Evolutionary conservation across 2,113 vertebrate species (phyloP), one percentile per base, ranked within the genome.

Genomic region (Panurus biarmicus): DNA sequence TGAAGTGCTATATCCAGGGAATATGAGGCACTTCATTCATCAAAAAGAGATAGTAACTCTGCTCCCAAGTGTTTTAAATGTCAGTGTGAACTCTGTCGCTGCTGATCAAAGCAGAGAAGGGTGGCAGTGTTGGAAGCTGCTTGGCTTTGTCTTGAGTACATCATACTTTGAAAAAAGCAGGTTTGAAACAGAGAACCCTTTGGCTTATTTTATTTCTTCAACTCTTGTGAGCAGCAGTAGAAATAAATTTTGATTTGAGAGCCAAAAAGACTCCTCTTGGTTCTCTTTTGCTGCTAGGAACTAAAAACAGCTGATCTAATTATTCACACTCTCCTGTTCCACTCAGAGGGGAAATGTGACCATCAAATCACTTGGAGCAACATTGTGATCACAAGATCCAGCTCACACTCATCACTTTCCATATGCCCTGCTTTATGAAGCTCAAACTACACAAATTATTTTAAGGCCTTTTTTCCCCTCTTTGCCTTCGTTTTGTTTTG

Each of bases 71-170:
- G 67, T 76, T 77, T 71, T 67, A 87, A 79, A 60, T 54, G 85
- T 84, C 73, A 70, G 35, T 6, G 33, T 82, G 91, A 91, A n/a
- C 65, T 67, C 71, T 56, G 20, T 62, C 0, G 1, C 86, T 2
- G 17, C 53, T 69, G 86, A 78, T 75, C 35, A 71, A 73, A 88
- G 88, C 8, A 0, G 74, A 56, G 76, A 75, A 56, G 51, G 85
- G 57, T 44, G 31, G 33, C 0, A 1, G 72, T 0, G 1, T 53
- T 67, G 48, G 76, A 89, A 84, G 53, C 36, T 0, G 0, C 70
- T 64, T 48, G 21, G n/a, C 76, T 60, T 80, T 5, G 0, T 47
- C 62, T 44, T 5, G 3, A 77, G 72, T 13, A 3, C 28, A 2
- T 77, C 1, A 2, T 60, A 22, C 80, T 54, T 77, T 45, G 70